phyloP scores from a whole-genome alignment of 2,888 invertebrate species.

The Eumerus sabulonum region DNA sequence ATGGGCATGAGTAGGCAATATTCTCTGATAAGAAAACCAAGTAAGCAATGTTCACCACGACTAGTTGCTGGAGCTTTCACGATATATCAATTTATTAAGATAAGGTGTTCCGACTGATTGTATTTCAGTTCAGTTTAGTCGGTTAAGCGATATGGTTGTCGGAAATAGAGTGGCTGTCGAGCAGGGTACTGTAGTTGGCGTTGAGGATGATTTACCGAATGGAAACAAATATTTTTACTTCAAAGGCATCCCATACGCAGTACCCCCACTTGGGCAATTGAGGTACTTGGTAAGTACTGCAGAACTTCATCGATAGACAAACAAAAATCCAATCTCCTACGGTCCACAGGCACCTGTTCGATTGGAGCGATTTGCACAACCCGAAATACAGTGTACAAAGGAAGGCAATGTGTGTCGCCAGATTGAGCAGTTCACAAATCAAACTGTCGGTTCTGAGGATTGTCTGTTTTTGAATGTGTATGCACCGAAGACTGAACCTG shows the following conservation, averaged over 20 bases:
- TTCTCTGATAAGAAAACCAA: too few relatives aligned
- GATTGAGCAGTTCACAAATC: constrained; percentile 67
- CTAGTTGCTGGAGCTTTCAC: too few relatives aligned
- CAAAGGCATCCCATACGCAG: constrained; percentile 74
- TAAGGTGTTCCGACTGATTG: neutral
- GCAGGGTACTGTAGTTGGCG: constrained; percentile 80
- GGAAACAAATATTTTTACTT: constrained; percentile 73
- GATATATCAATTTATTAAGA: neutral
- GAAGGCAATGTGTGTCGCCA: constrained; percentile 73
- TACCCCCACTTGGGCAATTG: constrained; percentile 71
- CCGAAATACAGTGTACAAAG: constrained; percentile 75
- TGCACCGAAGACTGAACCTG: constrained; percentile 69
- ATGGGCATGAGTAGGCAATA: too few relatives aligned
- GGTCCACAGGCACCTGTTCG: constrained; percentile 74
- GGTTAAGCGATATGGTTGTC: constrained; percentile 10
- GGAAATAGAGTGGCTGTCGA: constrained; percentile 74
- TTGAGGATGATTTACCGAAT: constrained; percentile 76
- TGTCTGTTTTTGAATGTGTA: constrained; percentile 74
- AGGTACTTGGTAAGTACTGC: constrained; percentile 71
- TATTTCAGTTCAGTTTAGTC: neutral
- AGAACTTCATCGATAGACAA: neutral
- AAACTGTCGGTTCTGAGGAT: constrained; percentile 73
- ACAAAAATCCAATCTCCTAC: neutral
- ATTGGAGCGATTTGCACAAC: constrained; percentile 72
- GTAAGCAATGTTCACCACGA: too few relatives aligned